phyloP scores from a whole-genome alignment of 2,797 vertebrate genomes.

The Dryobates pubescens region DNA sequence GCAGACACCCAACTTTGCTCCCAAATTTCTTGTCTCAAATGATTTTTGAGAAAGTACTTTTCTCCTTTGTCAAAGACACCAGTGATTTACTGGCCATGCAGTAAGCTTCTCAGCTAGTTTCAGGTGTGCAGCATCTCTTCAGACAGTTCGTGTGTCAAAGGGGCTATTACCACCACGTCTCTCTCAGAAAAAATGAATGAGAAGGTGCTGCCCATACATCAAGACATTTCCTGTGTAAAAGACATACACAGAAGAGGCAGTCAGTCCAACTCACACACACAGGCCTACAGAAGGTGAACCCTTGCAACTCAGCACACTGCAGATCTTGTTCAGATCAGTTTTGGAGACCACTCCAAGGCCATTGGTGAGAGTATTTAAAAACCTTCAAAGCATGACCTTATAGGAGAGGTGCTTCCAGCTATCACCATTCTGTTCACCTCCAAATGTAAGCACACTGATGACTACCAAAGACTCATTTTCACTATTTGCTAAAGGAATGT shows the following conservation, averaged over 20 bases:
- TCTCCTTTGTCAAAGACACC: constrained; percentile 16
- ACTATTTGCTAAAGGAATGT: background rate
- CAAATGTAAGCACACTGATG: background rate
- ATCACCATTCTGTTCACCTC: background rate
- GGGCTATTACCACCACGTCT: constrained; percentile 15
- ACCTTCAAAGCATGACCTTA: background rate
- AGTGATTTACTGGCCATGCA: constrained; percentile 34
- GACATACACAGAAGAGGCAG: background rate
- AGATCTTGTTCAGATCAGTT: background rate
- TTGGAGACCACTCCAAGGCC: background rate
- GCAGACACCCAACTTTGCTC: constrained; percentile 27
- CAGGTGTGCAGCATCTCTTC: background rate
- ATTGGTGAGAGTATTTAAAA: background rate
- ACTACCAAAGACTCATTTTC: background rate
- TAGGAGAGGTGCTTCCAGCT: background rate
- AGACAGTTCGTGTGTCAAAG: constrained; percentile 35
- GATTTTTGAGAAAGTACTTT: constrained; percentile 42
- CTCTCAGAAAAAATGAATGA: constrained; percentile 12
- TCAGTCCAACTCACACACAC: background rate
- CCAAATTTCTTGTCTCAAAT: constrained; percentile 26
- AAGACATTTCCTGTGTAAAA: constrained; percentile 7
- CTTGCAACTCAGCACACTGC: background rate
- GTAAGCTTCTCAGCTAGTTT: constrained; percentile 37
- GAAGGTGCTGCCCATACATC: constrained; percentile 15
- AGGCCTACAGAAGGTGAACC: background rate